These are phyloP conservation scores for Corythoichthys intestinalis DNA, from an alignment of 2,113 vertebrate species.

Conservation along the genomic window DNA sequence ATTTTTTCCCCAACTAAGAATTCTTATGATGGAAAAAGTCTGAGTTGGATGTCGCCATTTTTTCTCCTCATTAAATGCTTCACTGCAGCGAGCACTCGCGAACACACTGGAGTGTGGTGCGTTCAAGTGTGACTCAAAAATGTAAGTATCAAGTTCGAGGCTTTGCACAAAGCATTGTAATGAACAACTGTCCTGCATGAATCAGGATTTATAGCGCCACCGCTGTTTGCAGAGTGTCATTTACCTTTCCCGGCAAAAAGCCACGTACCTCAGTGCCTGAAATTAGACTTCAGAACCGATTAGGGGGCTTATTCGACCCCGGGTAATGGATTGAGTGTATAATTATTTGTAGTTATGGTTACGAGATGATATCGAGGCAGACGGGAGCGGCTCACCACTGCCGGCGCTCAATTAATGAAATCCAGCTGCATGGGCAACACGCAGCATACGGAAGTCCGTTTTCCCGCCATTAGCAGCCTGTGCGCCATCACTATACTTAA, in stretches of 20 bases:
- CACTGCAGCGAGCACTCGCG: too few relatives aligned
- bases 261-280: constrained; percentile 62
- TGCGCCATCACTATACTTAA: constrained; percentile 61
- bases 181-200: too few relatives aligned
- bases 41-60: too few relatives aligned
- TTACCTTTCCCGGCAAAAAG: constrained; percentile 57
- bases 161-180: too few relatives aligned
- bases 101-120: too few relatives aligned
- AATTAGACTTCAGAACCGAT: constrained; percentile 73
- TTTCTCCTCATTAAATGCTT: too few relatives aligned
- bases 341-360: constrained; percentile 77
- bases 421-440: constrained; percentile 72
- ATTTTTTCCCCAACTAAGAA: too few relatives aligned
- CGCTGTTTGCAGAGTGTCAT: constrained; percentile 62
- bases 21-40: too few relatives aligned
- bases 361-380: constrained; percentile 70
- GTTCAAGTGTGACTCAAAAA: too few relatives aligned
- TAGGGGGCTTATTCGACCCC: constrained; percentile 72
- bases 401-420: constrained; percentile 76
- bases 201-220: constrained; percentile 9
- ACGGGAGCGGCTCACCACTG: constrained; percentile 70
- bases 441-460: constrained; percentile 57
- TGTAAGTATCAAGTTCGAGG: too few relatives aligned
- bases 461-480: constrained; percentile 49
- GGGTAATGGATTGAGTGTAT: constrained; percentile 77